These are phyloP conservation scores for Xestia xanthographa DNA, from an alignment of 2,888 invertebrate species.

Conservation along the genomic window DNA sequence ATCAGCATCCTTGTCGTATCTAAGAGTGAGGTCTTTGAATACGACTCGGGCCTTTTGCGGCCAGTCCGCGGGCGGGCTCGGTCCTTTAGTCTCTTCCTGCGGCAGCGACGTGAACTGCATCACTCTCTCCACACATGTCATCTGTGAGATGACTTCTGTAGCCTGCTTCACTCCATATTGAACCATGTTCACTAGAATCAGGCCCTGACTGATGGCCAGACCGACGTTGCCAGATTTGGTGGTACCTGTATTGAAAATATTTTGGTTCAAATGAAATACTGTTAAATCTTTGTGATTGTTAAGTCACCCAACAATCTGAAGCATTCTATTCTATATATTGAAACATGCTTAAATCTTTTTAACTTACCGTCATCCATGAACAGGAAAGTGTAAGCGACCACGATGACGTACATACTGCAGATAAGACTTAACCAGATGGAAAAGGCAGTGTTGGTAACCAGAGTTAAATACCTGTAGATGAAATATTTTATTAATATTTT, in stretches of 20 bases:
- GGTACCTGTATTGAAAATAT: slow-evolving; percentile 76
- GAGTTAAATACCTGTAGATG: slow-evolving; percentile 89
- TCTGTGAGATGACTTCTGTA: slow-evolving; percentile 93
- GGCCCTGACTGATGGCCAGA: slow-evolving; percentile 93
- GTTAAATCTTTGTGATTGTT: neutral
- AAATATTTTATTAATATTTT: neutral
- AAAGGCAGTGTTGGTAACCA: slow-evolving; percentile 91
- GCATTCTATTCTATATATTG: neutral
- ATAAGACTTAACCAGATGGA: slow-evolving; percentile 92
- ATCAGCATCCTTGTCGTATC: slow-evolving; percentile 91
- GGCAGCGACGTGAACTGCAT: slow-evolving; percentile 94
- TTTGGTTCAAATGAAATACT: neutral
- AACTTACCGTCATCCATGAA: slow-evolving; percentile 89
- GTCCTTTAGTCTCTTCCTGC: slow-evolving; percentile 92
- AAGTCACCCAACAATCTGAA: neutral
- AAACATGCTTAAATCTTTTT: slow-evolving; percentile 1
- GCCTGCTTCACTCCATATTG: slow-evolving; percentile 95
- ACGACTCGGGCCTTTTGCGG: slow-evolving; percentile 91
- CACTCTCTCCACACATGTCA: slow-evolving; percentile 95
- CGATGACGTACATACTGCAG: slow-evolving; percentile 90
- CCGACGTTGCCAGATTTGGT: slow-evolving; percentile 93
- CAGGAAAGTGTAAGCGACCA: slow-evolving; percentile 92
- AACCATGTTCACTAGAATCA: slow-evolving; percentile 94
- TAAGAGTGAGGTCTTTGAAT: slow-evolving; percentile 91
- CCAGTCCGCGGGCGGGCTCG: slow-evolving; percentile 91